Conservation (phyloP, 1,140 invertebrate genomes). For the Listronotus oregonensis region DNA sequence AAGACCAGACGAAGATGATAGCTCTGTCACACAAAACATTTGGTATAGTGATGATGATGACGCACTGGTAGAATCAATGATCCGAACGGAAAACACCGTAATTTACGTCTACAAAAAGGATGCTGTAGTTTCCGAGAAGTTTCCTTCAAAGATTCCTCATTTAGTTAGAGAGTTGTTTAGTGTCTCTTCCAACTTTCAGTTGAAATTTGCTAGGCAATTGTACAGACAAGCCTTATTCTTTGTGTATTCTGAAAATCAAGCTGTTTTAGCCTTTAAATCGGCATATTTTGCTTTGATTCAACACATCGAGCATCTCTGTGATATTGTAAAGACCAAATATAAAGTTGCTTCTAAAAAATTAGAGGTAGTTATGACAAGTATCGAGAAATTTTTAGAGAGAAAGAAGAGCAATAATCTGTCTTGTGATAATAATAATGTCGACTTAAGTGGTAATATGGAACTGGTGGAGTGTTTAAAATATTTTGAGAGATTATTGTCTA, state of each 20-base stretch:
- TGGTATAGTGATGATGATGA: conserved; percentile 34
- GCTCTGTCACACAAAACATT: not conserved
- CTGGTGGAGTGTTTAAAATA: conserved; percentile 28
- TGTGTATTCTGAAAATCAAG: conserved; percentile 53
- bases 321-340: conserved; percentile 29
- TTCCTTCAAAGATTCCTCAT: conserved; percentile 56
- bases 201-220: conserved; percentile 1
- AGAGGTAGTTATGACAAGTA: conserved; percentile 16
- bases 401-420: conserved; percentile 16
- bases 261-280: conserved; percentile 56
- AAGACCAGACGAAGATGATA: not conserved
- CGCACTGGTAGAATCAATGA: conserved; percentile 42
- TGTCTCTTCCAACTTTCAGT: not conserved
- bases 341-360: conserved; percentile 10
- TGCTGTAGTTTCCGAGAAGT: conserved; percentile 52
- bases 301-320: conserved; percentile 53
- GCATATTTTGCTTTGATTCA: conserved; percentile 54
- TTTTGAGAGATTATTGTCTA: conserved; percentile 27
- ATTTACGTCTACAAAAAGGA: conserved; percentile 57
- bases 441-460: conserved; percentile 3
- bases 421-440: conserved; percentile 20
- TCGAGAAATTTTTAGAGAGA: conserved; percentile 24
- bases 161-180: conserved; percentile 40
- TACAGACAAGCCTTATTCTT: conserved; percentile 48
- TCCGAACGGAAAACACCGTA: conserved; percentile 39